Evolutionary conservation across 2,797 vertebrate species (phyloP).

Genomic region (Numenius phaeopus): DNA sequence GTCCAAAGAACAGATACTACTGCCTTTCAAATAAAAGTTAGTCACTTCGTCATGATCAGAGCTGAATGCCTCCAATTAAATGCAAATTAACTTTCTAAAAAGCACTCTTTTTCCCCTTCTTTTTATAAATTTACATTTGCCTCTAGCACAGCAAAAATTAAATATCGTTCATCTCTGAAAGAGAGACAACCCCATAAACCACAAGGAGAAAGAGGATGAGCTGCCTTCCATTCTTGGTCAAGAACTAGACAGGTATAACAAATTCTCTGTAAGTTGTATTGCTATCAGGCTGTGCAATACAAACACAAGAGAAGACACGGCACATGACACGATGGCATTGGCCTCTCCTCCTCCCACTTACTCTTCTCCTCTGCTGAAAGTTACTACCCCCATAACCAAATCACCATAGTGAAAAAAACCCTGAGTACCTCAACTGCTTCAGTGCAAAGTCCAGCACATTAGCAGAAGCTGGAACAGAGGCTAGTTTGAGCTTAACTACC

Average conservation of each 20-base stretch:
- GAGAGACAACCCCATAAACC: background rate
- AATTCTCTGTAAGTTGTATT: background rate
- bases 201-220: background rate
- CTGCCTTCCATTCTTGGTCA: background rate
- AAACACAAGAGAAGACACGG: background rate
- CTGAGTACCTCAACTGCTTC: background rate
- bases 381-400: background rate
- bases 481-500: background rate
- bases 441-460: background rate
- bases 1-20: conserved; percentile 47
- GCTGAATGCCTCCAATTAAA: background rate
- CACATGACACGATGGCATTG: background rate
- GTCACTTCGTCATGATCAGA: background rate
- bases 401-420: background rate
- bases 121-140: background rate
- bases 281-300: background rate
- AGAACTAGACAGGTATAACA: background rate
- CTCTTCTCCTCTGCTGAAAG: background rate
- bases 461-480: background rate
- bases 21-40: background rate
- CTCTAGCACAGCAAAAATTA: background rate
- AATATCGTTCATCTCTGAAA: background rate
- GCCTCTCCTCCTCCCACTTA: background rate
- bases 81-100: background rate
- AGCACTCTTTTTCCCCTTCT: background rate